Evolutionary conservation across 2,797 vertebrate species (phyloP).

Genomic region (Thaleichthys pacificus): DNA sequence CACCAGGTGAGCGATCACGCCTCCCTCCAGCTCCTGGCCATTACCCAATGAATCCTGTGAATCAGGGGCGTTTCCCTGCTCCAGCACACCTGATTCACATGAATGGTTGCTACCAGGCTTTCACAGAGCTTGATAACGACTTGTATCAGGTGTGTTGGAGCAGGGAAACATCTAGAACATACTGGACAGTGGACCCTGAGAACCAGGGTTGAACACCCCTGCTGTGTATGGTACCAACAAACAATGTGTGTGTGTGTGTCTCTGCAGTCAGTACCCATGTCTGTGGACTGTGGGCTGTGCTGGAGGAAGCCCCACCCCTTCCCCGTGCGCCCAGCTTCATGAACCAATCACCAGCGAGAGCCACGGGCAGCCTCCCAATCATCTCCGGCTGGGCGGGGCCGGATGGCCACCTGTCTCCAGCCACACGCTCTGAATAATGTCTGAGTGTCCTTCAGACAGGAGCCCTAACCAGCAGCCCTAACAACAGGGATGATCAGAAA

Average conservation of each 20-base stretch:
- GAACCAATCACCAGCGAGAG: slow-evolving; percentile 72
- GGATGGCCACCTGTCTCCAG: slow-evolving; percentile 80
- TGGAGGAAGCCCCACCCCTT: slow-evolving; percentile 74
- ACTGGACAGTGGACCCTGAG: no score
- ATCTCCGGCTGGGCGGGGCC: slow-evolving; percentile 73
- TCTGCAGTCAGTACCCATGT: slow-evolving; percentile 86
- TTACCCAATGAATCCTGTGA: slow-evolving; percentile 17
- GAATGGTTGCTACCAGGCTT: no score
- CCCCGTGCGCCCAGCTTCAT: slow-evolving; percentile 69
- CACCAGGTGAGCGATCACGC: slow-evolving; percentile 53
- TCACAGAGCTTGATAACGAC: no score
- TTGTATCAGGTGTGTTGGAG: no score
- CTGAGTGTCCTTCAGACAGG: neutral
- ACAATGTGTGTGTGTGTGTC: neutral
- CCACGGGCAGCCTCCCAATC: slow-evolving; percentile 70
- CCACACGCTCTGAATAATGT: slow-evolving; percentile 78
- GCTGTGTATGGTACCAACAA: no score
- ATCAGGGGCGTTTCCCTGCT: no score
- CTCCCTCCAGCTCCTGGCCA: slow-evolving; percentile 35
- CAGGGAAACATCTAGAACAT: no score
- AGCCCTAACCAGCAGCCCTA: neutral
- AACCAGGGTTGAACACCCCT: no score
- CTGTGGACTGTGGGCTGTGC: slow-evolving; percentile 87
- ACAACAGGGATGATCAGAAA: neutral
- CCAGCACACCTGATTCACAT: no score